Base-by-base conservation (phyloP, 2,113 vertebrate species). In the Vidua chalybeata region DNA sequence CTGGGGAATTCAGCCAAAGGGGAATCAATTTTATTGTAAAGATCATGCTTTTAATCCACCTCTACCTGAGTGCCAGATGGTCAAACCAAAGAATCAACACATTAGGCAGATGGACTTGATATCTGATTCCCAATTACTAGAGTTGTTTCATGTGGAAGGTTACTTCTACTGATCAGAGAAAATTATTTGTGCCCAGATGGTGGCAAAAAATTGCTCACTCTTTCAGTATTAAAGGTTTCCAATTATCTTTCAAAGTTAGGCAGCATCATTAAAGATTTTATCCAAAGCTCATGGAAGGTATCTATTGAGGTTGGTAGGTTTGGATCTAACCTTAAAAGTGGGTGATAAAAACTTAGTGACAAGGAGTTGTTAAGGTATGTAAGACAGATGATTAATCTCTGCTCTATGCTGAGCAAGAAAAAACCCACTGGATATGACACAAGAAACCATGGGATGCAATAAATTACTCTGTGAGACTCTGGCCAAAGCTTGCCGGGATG, bases 51-150 rank as follows among this genome's bases (percentile, higher is more conserved):
- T 95, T 79, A 94, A 95, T 90, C 31, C 46, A 84, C 77, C n/a
- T 95, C 46, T 96, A 96, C 89, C 94, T 95, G 51, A 75, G 90
- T 88, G 62, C 94, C 96, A 97, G 96, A 97, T 97, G 96, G 95
- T 52, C 75, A 95, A 43, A 86, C 71, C 77, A 92, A 94, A 91
- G 79, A 93, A 91, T 39, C 75, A 91, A 93, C 78, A 71, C 33
- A 89, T 87, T 76, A 96, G 72, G 71, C 91, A 96, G 96, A 96
- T 97, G 96, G 87, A 96, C 66, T 66, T 87, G 51, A 51, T 95
- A 54, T 95, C 83, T 75, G 85, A 91, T 94, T 97, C 92, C 87
- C 84, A 91, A n/a, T 96, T 90, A 95, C 73, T 67, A 61, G 66
- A 89, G 31, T 58, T 54, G 20, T 26, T 75, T 87, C 56, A 82